These are phyloP conservation scores for Drosophila dunni DNA, from an alignment of 1,140 invertebrate genomes.

Conservation along the genomic window DNA sequence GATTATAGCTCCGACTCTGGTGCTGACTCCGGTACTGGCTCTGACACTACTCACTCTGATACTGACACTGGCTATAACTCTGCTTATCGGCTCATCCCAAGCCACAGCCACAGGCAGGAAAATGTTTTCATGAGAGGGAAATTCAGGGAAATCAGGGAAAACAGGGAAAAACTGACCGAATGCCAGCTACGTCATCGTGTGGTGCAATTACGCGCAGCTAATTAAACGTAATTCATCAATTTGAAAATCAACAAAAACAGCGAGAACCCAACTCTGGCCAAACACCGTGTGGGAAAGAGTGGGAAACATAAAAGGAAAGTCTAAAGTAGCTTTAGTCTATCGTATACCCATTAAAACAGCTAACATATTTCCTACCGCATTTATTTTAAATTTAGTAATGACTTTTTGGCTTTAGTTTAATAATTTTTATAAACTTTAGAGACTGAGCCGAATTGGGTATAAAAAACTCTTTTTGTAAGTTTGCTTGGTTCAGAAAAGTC, in stretches of 20 bases:
- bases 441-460: too few relatives aligned
- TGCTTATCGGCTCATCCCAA: conserved; percentile 35
- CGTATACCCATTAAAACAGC: too few relatives aligned
- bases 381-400: too few relatives aligned
- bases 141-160: too few relatives aligned
- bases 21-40: too few relatives aligned
- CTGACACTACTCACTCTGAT: not conserved
- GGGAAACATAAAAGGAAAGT: not conserved
- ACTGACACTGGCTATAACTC: not conserved
- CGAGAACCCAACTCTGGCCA: not conserved
- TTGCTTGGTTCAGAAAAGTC: too few relatives aligned
- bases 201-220: conserved; percentile 51
- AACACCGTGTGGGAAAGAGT: not conserved
- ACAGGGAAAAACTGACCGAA: conserved; percentile 11
- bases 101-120: conserved; percentile 1
- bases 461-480: too few relatives aligned
- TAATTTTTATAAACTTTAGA: too few relatives aligned
- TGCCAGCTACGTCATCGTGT: conserved; percentile 28
- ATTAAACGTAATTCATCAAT: conserved; percentile 74
- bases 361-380: too few relatives aligned
- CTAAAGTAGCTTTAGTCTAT: too few relatives aligned
- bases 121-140: not conserved
- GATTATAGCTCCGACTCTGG: not conserved
- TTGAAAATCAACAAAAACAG: conserved; percentile 32
- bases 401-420: too few relatives aligned